Percentiles rank a stretch among this genome's conserved stretches.
Evolutionary conservation across 2,888 invertebrate genomes (phyloP).

Genomic region (Rhagonycha lutea): DNA sequence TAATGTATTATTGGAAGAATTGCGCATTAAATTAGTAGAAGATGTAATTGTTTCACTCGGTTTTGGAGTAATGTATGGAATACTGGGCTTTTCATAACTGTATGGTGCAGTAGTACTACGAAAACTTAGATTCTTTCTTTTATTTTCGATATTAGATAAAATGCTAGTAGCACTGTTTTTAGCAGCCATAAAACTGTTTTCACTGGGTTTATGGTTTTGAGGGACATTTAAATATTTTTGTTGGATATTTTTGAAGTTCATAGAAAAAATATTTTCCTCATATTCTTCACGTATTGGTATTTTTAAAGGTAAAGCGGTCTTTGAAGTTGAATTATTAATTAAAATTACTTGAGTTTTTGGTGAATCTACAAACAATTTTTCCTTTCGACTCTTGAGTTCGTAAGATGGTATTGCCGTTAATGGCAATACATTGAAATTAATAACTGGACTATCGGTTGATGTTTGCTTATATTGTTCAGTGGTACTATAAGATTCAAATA

Average conservation of each 20-base stretch:
- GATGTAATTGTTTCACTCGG: background rate
- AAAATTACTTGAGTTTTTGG: slow-evolving; percentile 5
- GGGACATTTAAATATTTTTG: background rate
- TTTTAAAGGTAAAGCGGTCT: background rate
- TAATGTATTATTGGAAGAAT: background rate
- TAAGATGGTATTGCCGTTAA: background rate
- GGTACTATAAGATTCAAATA: background rate
- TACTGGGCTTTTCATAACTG: background rate
- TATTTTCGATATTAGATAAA: background rate
- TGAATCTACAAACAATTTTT: background rate
- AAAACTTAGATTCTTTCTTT: background rate
- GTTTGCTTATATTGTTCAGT: background rate
- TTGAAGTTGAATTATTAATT: background rate
- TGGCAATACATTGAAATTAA: slow-evolving; percentile 7
- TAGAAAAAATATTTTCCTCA: background rate
- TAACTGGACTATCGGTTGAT: slow-evolving; percentile 9
- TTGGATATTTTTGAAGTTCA: background rate
- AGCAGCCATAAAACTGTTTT: background rate
- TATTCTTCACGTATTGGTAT: background rate
- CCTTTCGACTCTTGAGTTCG: background rate
- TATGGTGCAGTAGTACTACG: background rate
- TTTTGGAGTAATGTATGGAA: background rate
- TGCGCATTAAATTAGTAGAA: background rate
- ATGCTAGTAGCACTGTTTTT: background rate
- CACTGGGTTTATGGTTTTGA: background rate